Evolutionary conservation across 2,113 vertebrate species (phyloP).

Genomic region (Protobothrops flavoviridis): DNA sequence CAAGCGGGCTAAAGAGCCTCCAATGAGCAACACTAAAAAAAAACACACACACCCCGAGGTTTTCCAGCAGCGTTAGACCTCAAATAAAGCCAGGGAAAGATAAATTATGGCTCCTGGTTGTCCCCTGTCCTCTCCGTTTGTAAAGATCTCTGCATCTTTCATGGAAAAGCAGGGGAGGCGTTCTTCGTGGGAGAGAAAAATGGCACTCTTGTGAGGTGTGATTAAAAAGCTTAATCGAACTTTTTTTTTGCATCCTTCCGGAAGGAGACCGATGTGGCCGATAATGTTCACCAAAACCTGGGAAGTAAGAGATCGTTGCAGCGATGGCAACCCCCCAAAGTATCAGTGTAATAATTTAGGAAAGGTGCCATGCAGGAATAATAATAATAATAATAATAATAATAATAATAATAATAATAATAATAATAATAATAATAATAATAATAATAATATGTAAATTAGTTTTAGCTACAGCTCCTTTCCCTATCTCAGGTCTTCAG

Average conservation of each 20-base stretch:
- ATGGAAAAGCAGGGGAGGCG: neutral
- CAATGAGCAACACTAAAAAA: conserved; percentile 71
- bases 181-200: neutral
- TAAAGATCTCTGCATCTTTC: conserved; percentile 49
- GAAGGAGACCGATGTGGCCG: fast-evolving
- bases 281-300: neutral
- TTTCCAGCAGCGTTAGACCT: conserved; percentile 69
- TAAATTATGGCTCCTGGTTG: neutral
- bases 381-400: neutral
- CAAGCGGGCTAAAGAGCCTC: conserved; percentile 77
- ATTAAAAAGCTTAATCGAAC: neutral
- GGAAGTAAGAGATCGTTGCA: neutral
- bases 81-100: conserved; percentile 61
- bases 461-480: neutral
- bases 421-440: neutral
- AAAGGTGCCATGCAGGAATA: neutral
- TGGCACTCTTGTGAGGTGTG: neutral
- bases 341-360: neutral
- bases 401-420: neutral
- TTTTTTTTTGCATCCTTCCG: neutral
- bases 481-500: neutral
- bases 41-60: conserved; percentile 49
- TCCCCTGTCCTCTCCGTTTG: conserved; percentile 1
- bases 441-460: neutral
- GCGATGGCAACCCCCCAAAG: neutral